Evolutionary conservation across 2,888 invertebrate genomes (phyloP).

Genomic region (Pollenia amentaria): DNA sequence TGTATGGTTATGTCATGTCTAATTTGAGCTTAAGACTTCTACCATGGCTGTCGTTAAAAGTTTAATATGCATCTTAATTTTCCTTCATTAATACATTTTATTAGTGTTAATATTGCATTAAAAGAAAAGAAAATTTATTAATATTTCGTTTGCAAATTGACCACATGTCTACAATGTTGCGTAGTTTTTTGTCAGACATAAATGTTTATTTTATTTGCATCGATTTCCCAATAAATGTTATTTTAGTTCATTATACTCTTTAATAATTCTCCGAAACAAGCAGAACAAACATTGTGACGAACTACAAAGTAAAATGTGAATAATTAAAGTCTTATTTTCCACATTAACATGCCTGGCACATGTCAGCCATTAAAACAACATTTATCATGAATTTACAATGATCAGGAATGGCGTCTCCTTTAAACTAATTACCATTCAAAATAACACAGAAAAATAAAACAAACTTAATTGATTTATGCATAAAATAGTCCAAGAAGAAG

Average conservation of each 20-base stretch:
- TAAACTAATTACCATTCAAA: conserved; percentile 59
- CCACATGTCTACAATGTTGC: neutral
- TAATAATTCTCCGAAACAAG: conserved; percentile 9
- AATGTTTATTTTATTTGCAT: conserved; percentile 25
- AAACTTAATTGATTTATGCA: conserved; percentile 38
- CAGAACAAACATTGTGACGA: neutral
- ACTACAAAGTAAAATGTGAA: neutral
- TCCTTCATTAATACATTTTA: no score
- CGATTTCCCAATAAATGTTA: conserved; percentile 41
- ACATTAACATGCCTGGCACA: conserved; percentile 64
- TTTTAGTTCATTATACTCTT: conserved; percentile 25
- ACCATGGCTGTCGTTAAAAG: no score
- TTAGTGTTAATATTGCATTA: no score
- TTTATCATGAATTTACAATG: conserved; percentile 66
- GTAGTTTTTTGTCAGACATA: neutral
- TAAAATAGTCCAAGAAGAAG: conserved; percentile 1
- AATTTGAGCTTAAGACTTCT: no score
- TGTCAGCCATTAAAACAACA: conserved; percentile 64
- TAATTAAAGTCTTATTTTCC: conserved; percentile 8
- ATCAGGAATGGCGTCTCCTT: conserved; percentile 55
- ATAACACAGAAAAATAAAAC: neutral
- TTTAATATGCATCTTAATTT: no score
- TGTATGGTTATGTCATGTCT: no score
- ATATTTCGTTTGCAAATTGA: neutral
- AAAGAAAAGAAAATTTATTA: neutral